Evolutionary conservation across 92 coral and sea anemone genomes (phyloP).

Genomic region (Scolanthus callimorphus): DNA sequence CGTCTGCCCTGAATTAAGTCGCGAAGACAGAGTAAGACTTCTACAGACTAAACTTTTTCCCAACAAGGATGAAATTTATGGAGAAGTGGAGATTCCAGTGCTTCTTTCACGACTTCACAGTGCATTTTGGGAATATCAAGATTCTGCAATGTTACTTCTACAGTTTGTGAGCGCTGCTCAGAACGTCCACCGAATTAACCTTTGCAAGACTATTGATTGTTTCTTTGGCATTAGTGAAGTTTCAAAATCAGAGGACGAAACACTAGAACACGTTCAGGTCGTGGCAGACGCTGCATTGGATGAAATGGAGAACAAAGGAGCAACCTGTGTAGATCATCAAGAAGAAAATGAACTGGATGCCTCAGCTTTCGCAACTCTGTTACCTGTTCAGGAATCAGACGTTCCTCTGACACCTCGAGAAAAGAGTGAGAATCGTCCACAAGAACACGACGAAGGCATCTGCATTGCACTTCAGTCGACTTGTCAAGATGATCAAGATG

Average conservation of each 20-base stretch:
- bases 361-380: no score
- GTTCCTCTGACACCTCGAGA: no score
- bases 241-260: neutral
- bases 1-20: constrained; percentile 33
- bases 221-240: neutral
- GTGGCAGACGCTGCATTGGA: neutral
- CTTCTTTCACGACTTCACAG: constrained; percentile 60
- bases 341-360: no score
- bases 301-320: neutral
- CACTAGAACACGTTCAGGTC: neutral
- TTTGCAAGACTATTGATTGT: neutral
- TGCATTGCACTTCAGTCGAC: no score
- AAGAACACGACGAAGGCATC: no score
- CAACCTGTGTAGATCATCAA: no score
- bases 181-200: neutral
- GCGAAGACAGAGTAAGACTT: constrained; percentile 50
- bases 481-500: no score
- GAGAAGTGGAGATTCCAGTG: constrained; percentile 17
- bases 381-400: no score
- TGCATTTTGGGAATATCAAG: constrained; percentile 60
- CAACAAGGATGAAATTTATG: constrained; percentile 10
- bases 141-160: constrained; percentile 45
- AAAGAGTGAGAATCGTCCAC: no score
- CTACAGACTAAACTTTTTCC: constrained; percentile 56
- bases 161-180: constrained; percentile 47